A percentile compares a stretch with the other conserved stretches of the same genome.
Evolutionary conservation across 2,113 vertebrate genomes (phyloP).

Genomic region (Otocyon megalotis): DNA sequence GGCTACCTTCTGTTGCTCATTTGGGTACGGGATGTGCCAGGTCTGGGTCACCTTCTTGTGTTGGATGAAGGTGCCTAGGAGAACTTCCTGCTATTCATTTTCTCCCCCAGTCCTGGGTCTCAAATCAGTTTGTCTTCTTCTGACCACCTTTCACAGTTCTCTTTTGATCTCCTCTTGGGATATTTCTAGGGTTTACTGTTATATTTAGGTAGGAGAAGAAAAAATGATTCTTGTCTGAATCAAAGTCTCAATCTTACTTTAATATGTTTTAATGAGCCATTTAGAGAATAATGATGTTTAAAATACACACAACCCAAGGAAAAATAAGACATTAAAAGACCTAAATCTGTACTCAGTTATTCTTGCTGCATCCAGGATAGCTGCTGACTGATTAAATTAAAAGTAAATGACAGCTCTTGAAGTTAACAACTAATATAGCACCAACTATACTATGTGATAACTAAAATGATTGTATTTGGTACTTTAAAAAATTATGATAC

Average conservation of each 20-base stretch:
- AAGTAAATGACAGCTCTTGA: background rate
- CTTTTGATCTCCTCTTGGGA: background rate
- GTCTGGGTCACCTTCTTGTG: background rate
- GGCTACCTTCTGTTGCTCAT: background rate
- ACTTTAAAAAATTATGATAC: background rate
- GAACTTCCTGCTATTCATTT: background rate
- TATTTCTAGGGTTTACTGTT: background rate
- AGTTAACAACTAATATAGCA: constrained; percentile 33
- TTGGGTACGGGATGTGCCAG: background rate
- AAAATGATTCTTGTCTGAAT: background rate
- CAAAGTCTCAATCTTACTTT: background rate
- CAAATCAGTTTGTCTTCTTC: background rate
- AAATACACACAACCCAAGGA: background rate
- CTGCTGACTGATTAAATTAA: background rate
- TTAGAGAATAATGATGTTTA: background rate
- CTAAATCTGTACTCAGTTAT: background rate
- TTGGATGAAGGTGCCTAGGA: background rate
- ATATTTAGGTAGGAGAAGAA: background rate
- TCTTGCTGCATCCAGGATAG: background rate
- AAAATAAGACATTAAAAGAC: background rate
- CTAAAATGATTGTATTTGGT: background rate
- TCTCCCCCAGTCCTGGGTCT: background rate
- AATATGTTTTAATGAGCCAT: background rate
- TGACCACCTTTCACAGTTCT: background rate
- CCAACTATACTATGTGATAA: background rate